Conservation (phyloP, 2,888 invertebrate genomes). For the Parnassius smintheus region DNA sequence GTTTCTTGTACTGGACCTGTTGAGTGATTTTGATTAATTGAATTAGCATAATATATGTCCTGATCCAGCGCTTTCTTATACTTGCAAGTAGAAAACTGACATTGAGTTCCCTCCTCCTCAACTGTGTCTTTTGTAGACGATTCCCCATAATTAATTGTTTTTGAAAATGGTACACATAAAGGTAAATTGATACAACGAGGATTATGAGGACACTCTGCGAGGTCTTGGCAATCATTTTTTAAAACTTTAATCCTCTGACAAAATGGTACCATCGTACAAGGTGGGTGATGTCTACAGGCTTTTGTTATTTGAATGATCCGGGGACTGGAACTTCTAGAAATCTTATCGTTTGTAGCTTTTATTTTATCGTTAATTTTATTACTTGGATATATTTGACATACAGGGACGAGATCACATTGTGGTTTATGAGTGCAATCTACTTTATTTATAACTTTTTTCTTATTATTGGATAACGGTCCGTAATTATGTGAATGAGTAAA, state of each 20-base stretch:
- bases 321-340: constrained; percentile 41
- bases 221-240: constrained; percentile 63
- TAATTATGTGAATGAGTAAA: constrained; percentile 38
- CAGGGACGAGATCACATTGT: constrained; percentile 59
- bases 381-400: constrained; percentile 60
- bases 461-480: constrained; percentile 37
- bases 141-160: constrained; percentile 54
- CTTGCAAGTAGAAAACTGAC: constrained; percentile 44
- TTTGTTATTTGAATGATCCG: constrained; percentile 64
- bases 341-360: constrained; percentile 42
- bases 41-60: constrained; percentile 40
- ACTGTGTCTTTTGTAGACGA: constrained; percentile 31
- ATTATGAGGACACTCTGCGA: constrained; percentile 65
- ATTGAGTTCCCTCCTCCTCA: constrained; percentile 41
- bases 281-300: constrained; percentile 71
- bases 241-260: constrained; percentile 64
- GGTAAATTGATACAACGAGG: constrained; percentile 71
- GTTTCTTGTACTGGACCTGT: constrained; percentile 41
- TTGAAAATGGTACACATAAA: constrained; percentile 61
- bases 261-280: constrained; percentile 69
- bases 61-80: constrained; percentile 47
- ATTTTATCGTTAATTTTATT: constrained; percentile 33
- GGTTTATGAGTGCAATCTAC: constrained; percentile 57
- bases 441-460: constrained; percentile 35
- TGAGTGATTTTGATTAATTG: constrained; percentile 39